Conservation (phyloP, 2,113 vertebrate species). For the Trinectes maculatus region DNA sequence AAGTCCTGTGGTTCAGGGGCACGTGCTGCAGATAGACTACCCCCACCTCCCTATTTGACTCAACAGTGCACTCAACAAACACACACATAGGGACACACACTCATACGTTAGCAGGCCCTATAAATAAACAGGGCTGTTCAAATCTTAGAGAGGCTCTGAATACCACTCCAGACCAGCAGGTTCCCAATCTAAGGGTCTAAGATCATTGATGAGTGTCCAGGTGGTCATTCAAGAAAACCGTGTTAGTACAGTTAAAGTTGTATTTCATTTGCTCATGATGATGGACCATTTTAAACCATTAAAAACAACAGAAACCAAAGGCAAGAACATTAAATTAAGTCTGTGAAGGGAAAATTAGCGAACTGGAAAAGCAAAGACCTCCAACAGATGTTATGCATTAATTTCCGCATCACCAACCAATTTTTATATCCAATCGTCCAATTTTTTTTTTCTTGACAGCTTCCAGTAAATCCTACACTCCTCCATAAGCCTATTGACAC, state of each 20-base stretch:
- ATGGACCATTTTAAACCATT: slow-evolving; percentile 19
- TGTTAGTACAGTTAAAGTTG: not conserved
- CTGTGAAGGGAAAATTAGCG: slow-evolving; percentile 49
- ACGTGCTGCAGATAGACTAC: slow-evolving; percentile 67
- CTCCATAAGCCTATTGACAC: slow-evolving; percentile 38
- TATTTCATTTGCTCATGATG: not conserved
- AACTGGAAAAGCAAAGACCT: slow-evolving; percentile 50
- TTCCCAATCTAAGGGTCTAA: slow-evolving; percentile 19
- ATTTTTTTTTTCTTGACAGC: slow-evolving; percentile 58
- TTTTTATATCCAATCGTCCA: slow-evolving; percentile 58
- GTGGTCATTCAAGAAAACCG: not conserved
- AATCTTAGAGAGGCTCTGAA: slow-evolving; percentile 54
- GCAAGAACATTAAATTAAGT: slow-evolving; percentile 43
- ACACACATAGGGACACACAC: slow-evolving; percentile 16
- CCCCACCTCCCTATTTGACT: slow-evolving; percentile 43
- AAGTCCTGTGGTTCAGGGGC: slow-evolving; percentile 77
- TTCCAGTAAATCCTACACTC: slow-evolving; percentile 40
- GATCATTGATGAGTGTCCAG: slow-evolving; percentile 1
- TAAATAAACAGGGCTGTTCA: slow-evolving; percentile 77
- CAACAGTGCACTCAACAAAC: slow-evolving; percentile 38
- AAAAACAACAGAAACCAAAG: slow-evolving; percentile 42
- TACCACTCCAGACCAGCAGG: slow-evolving; percentile 42
- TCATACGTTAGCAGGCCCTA: slow-evolving; percentile 56
- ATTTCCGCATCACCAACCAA: slow-evolving; percentile 47
- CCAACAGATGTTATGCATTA: slow-evolving; percentile 62